Evolutionary conservation across 1,140 invertebrate species (phyloP).

Genomic region (Sycophaga agraensis): DNA sequence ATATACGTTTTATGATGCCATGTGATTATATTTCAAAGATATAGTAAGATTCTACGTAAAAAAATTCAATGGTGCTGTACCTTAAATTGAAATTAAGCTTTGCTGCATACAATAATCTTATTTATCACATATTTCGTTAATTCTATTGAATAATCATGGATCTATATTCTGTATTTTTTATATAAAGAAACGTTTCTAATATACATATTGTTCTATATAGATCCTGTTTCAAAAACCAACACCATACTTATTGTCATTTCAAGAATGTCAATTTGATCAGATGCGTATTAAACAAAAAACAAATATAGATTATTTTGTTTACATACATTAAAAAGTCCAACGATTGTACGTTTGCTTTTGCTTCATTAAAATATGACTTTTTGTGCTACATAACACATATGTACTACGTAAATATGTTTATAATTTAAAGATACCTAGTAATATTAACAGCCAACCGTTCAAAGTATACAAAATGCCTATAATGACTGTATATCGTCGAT

Average conservation of each 20-base stretch:
- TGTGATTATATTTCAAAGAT: slow-evolving; percentile 12
- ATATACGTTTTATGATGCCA: slow-evolving; percentile 14
- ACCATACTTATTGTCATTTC: too few relatives aligned
- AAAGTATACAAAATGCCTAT: slow-evolving; percentile 26
- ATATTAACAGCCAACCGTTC: slow-evolving; percentile 25
- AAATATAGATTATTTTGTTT: not conserved
- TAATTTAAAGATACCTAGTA: slow-evolving; percentile 16
- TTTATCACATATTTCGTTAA: not conserved
- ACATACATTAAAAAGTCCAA: slow-evolving; percentile 1
- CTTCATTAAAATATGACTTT: slow-evolving; percentile 6
- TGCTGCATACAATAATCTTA: slow-evolving; percentile 11
- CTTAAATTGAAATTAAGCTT: not conserved
- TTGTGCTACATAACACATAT: slow-evolving; percentile 15
- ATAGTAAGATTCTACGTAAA: not conserved
- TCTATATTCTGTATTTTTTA: slow-evolving; percentile 7
- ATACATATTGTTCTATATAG: not conserved
- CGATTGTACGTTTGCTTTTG: not conserved
- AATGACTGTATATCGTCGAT: slow-evolving; percentile 39
- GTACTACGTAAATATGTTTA: slow-evolving; percentile 11
- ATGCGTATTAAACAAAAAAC: not conserved
- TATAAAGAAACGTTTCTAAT: not conserved
- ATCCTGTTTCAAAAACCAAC: too few relatives aligned
- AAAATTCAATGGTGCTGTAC: slow-evolving; percentile 4
- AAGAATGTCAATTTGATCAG: too few relatives aligned
- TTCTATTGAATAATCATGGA: not conserved